Evolutionary conservation across 1,140 invertebrate genomes (phyloP), one percentile per base, ranked within the genome.

Genomic region (Asbolus verrucosus): DNA sequence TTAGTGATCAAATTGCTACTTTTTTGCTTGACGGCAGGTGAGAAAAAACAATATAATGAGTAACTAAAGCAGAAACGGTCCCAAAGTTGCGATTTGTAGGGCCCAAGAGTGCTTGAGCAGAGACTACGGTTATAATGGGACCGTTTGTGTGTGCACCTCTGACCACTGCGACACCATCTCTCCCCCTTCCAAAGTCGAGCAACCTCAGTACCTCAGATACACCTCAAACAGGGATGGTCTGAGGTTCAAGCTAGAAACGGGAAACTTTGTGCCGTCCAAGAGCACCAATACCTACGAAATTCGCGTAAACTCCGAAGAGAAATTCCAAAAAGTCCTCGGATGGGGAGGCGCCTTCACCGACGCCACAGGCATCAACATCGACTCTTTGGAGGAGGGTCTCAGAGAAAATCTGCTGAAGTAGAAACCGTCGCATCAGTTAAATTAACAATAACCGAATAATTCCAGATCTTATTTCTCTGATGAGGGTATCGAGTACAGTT

Each of bases 311-410:
- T 19, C 39, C 14, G 36, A 38, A 9, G 16, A 82, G 77, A 76
- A 79, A 79, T 87, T 83, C 72, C 91, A 92, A 77, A 85, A 46
- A 13, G 86, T 92, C 2, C 67, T 87, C 59, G 95, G 94, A 0
- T 96, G 94, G 78, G 95, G 95, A 0, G 94, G 92, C 9, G 91
- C 94, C 0, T 93, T 96, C 69, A 97, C 94, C 0, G 95, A 97
- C 80, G 82, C 95, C 0, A 87, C 91, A 0, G 89, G 88, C 0
- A 89, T 94, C 9, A 91, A 96, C 75, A 88, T 94, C 66, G 82
- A 82, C 0, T 86, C 81, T 2, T 81, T 95, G 5, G 2, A 38
- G 78, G 8, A 65, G 11, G 21, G 71, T 1, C 73, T 89, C 0
- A 87, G 89, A 77, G 79, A 88, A 19, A 81, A 87, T 36, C 75